Conservation (phyloP, 2,113 vertebrate genomes). For the Nannobrachium achirus region DNA sequence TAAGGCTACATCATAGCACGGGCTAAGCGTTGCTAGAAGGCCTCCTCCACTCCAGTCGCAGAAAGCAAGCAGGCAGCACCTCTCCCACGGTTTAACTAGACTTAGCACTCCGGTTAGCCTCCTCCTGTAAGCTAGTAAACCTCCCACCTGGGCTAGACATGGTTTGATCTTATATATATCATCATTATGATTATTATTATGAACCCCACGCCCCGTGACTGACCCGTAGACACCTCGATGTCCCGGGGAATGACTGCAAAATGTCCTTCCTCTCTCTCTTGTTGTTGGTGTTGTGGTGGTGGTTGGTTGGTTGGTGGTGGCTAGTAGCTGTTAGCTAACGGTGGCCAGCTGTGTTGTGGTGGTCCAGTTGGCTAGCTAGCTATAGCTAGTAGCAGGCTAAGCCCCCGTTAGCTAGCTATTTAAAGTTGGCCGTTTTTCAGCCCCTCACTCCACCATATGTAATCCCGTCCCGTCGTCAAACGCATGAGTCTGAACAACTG, state of each 20-base stretch:
- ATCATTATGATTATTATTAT: too few relatives aligned
- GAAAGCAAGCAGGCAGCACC: too few relatives aligned
- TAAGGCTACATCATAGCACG: conserved; percentile 40
- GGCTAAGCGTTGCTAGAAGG: conserved; percentile 19
- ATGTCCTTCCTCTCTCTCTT: conserved; percentile 69
- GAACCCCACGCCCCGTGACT: conserved; percentile 42
- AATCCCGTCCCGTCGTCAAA: conserved; percentile 37
- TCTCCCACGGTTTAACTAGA: not conserved
- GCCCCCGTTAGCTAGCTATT: conserved; percentile 64
- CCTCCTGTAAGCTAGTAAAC: not conserved
- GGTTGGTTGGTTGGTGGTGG: conserved; percentile 51
- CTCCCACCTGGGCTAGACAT: not conserved
- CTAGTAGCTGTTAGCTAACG: conserved; percentile 46
- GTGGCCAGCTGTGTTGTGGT: conserved; percentile 10
- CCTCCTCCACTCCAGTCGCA: conserved; percentile 23
- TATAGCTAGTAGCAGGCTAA: conserved; percentile 45
- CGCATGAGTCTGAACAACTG: conserved; percentile 18
- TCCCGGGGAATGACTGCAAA: conserved; percentile 65
- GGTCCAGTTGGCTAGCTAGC: conserved; percentile 17
- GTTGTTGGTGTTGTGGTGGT: conserved; percentile 50
- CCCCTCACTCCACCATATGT: conserved; percentile 54
- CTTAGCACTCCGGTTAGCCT: not conserved
- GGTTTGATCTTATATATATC: too few relatives aligned
- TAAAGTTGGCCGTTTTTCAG: conserved; percentile 63
- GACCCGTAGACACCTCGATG: conserved; percentile 74